phyloP scores from a whole-genome alignment of 1,140 invertebrate species.

The Ceratina japonica region DNA sequence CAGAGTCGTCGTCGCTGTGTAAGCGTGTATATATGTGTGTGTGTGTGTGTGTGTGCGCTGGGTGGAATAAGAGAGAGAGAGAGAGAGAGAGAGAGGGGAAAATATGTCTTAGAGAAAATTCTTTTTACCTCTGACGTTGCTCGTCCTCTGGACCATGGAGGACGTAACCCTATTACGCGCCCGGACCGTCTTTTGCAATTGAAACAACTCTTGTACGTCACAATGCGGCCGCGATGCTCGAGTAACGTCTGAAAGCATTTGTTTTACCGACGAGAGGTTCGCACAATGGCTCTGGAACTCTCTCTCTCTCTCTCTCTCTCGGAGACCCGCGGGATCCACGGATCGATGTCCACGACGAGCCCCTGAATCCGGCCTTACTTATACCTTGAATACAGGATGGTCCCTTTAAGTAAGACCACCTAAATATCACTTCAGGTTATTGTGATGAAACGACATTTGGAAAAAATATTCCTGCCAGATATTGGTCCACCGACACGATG shows the following conservation, averaged over 20 bases:
- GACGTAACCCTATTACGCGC: conserved; percentile 30
- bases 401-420: no score
- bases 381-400: no score
- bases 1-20: not conserved
- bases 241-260: not conserved
- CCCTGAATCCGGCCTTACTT: not conserved
- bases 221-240: not conserved
- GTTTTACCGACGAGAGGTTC: not conserved
- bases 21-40: no score
- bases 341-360: not conserved
- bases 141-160: conserved; percentile 4
- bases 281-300: not conserved
- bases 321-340: no score
- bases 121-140: conserved; percentile 22
- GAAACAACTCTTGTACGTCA: conserved; percentile 22
- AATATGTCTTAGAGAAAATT: conserved; percentile 22
- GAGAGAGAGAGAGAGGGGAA: not conserved
- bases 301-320: no score
- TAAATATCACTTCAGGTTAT: no score
- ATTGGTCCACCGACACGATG: no score
- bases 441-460: no score
- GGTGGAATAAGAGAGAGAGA: not conserved
- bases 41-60: not conserved
- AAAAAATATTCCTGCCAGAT: no score
- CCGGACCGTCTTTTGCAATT: conserved; percentile 27